phyloP scores from a whole-genome alignment of 2,113 vertebrate species.

The Catharus bicknelli region DNA sequence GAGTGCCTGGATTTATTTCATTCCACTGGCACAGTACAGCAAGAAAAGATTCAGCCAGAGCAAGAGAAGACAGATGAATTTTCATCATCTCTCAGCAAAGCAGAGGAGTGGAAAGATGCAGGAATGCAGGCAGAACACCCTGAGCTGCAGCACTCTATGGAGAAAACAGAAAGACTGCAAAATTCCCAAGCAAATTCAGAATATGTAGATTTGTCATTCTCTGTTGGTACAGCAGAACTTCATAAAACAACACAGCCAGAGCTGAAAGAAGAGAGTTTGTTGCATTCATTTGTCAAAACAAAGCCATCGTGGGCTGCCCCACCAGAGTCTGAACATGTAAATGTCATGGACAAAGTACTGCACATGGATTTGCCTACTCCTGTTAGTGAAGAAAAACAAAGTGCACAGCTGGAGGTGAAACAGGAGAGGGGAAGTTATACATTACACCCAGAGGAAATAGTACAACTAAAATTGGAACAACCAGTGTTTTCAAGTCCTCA shows the following conservation, averaged over 20 bases:
- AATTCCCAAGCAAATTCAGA: background rate
- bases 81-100: background rate
- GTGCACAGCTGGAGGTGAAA: background rate
- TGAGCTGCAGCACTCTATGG: background rate
- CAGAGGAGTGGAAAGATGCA: background rate
- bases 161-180: background rate
- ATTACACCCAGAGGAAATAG: background rate
- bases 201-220: background rate
- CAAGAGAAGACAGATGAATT: background rate
- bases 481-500: background rate
- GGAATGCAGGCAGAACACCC: background rate
- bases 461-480: background rate
- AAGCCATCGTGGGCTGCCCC: background rate
- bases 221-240: background rate
- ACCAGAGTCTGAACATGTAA: background rate
- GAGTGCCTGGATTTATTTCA: background rate
- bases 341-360: rapidly evolving
- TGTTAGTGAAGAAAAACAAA: background rate
- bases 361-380: background rate
- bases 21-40: background rate
- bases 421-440: background rate
- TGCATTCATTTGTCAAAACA: background rate
- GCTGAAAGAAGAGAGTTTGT: background rate
- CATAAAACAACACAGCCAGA: background rate
- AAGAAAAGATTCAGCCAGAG: background rate